Conservation (phyloP, 1,140 invertebrate genomes). For the Saccostrea echinata region DNA sequence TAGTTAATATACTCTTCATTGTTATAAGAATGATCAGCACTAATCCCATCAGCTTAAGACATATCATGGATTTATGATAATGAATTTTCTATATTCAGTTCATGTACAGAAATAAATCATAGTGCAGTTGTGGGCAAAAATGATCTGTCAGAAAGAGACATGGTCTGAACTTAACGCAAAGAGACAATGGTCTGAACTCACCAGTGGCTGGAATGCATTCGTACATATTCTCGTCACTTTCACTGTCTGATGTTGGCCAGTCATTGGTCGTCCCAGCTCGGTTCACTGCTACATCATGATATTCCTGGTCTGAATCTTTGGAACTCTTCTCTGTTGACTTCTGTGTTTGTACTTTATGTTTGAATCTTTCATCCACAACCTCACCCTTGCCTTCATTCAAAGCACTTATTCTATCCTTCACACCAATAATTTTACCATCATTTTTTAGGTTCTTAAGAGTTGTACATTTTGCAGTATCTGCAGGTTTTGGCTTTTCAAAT, state of each 20-base stretch:
- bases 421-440: slow-evolving; percentile 1
- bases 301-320: neutral
- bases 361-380: slow-evolving; percentile 14
- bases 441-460: neutral
- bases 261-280: neutral
- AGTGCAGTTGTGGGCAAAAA: neutral
- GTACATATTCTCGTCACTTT: slow-evolving; percentile 4
- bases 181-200: neutral
- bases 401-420: slow-evolving; percentile 21
- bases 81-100: neutral
- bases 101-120: neutral
- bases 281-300: slow-evolving; percentile 5
- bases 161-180: too few species aligned
- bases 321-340: neutral
- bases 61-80: neutral
- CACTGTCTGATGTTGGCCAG: neutral
- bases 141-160: neutral
- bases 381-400: slow-evolving; percentile 1
- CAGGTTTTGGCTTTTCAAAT: slow-evolving; percentile 16
- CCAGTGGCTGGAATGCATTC: slow-evolving; percentile 19
- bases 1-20: slow-evolving; percentile 1
- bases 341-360: neutral
- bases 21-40: neutral
- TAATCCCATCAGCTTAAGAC: neutral
- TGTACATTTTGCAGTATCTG: neutral